These are phyloP conservation scores for Pseudochaenichthys georgianus DNA, from an alignment of 2,797 vertebrate species.

Conservation along the genomic window DNA sequence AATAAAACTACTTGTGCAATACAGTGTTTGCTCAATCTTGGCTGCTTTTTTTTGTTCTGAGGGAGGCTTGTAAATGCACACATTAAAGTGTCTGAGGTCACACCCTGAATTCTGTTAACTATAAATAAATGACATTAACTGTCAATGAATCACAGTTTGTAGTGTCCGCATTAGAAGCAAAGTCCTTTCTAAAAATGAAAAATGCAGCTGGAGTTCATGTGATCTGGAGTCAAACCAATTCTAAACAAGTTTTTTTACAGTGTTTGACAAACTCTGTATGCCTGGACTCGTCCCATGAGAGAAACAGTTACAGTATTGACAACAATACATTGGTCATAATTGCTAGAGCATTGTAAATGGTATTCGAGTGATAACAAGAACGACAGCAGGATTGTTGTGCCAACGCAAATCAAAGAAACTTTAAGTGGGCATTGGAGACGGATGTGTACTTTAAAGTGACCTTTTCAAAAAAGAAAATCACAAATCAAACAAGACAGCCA, in stretches of 20 bases:
- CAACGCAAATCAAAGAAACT: constrained; percentile 7
- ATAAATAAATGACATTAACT: background rate
- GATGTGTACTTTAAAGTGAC: constrained; percentile 8
- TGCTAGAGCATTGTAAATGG: constrained; percentile 57
- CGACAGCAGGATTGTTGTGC: constrained; percentile 17
- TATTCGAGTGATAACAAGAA: constrained; percentile 42
- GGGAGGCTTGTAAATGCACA: constrained; percentile 10
- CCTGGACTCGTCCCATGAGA: constrained; percentile 56
- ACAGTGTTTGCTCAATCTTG: background rate
- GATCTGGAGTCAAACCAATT: constrained; percentile 58
- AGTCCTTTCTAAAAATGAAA: constrained; percentile 18
- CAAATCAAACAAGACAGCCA: constrained; percentile 27
- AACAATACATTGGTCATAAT: constrained; percentile 70
- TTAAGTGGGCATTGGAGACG: constrained; percentile 2
- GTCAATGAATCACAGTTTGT: constrained; percentile 15
- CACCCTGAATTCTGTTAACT: constrained; percentile 27
- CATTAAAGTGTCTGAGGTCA: constrained; percentile 24
- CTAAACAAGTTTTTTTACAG: constrained; percentile 50
- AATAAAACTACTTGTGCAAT: no score
- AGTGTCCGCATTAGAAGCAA: constrained; percentile 29
- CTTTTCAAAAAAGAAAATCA: constrained; percentile 15
- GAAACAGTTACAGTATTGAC: constrained; percentile 67
- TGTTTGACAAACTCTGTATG: constrained; percentile 56
- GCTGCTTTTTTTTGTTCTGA: constrained; percentile 31
- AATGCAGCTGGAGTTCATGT: constrained; percentile 65